Percentiles rank a stretch among this genome's conserved stretches.
Evolutionary conservation across 2,797 vertebrate species (phyloP).

Genomic region (Atherinosoma microstoma): DNA sequence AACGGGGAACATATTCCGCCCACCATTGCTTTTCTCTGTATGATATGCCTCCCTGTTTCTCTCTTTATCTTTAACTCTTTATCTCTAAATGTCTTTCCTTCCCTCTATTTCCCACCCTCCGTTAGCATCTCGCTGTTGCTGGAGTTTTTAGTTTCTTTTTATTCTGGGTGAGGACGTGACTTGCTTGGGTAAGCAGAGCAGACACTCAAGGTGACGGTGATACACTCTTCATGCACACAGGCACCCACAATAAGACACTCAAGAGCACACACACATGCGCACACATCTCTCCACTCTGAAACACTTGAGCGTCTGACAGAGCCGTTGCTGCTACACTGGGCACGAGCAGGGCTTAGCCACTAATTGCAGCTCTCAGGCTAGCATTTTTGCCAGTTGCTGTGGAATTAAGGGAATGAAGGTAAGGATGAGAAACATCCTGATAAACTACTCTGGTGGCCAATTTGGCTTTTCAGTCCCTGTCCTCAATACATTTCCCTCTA

Average conservation of each 20-base stretch:
- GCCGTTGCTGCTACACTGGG: slow-evolving; percentile 15
- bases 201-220: slow-evolving; percentile 64
- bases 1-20: slow-evolving; percentile 26
- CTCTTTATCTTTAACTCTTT: slow-evolving; percentile 16
- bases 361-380: slow-evolving; percentile 44
- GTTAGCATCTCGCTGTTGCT: slow-evolving; percentile 38
- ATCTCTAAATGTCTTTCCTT: slow-evolving; percentile 3
- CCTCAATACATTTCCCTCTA: slow-evolving; percentile 1
- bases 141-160: slow-evolving; percentile 60
- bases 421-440: slow-evolving; percentile 10
- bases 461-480: slow-evolving; percentile 9
- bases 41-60: slow-evolving; percentile 1
- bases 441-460: slow-evolving; percentile 11
- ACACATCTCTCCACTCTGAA: slow-evolving; percentile 8
- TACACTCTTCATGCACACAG: slow-evolving; percentile 36
- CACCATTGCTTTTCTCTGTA: slow-evolving; percentile 15
- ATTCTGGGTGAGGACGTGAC: slow-evolving; percentile 69
- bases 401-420: slow-evolving; percentile 38
- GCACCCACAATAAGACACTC: slow-evolving; percentile 26
- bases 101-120: slow-evolving; percentile 23
- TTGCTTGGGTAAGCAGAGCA: slow-evolving; percentile 58
- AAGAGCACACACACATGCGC: not conserved
- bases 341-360: slow-evolving; percentile 12
- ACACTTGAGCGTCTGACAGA: slow-evolving; percentile 34
- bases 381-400: slow-evolving; percentile 35